phyloP scores from a whole-genome alignment of 2,113 vertebrate genomes.

The Saccopteryx leptura region DNA sequence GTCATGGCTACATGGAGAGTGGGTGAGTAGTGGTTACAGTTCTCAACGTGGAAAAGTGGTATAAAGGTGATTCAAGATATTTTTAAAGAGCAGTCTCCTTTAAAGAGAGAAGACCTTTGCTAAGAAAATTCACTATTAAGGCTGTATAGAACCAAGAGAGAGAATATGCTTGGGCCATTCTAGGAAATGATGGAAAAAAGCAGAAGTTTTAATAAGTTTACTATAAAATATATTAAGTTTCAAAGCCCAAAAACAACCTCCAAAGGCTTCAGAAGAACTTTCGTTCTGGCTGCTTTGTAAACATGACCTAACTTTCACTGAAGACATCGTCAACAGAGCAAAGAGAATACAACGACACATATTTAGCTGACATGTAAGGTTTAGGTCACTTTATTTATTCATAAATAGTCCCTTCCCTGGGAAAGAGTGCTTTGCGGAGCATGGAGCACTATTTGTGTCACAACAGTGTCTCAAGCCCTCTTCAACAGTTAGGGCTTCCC shows the following conservation, averaged over 20 bases:
- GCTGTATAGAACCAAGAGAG: neutral
- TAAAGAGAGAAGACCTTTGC: neutral
- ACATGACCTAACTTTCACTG: neutral
- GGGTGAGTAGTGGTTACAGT: neutral
- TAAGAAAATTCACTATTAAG: neutral
- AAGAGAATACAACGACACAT: neutral
- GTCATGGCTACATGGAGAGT: neutral
- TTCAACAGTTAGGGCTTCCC: constrained; percentile 61
- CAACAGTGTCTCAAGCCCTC: constrained; percentile 32
- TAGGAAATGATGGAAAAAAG: constrained; percentile 52
- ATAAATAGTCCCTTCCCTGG: neutral
- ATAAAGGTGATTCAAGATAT: neutral
- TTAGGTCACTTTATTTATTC: neutral
- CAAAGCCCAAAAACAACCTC: constrained; percentile 59
- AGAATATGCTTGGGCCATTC: neutral
- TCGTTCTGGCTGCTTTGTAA: constrained; percentile 32
- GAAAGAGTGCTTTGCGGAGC: neutral
- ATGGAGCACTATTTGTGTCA: constrained; percentile 50
- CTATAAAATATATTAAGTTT: constrained; percentile 64
- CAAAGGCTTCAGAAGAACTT: neutral
- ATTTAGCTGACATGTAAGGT: rapidly evolving
- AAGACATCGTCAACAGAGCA: neutral
- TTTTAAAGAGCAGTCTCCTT: neutral
- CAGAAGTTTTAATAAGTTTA: constrained; percentile 48
- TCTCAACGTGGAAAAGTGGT: neutral